Evolutionary conservation across 2,888 invertebrate species (phyloP).

Genomic region (Brachylomia viminalis): DNA sequence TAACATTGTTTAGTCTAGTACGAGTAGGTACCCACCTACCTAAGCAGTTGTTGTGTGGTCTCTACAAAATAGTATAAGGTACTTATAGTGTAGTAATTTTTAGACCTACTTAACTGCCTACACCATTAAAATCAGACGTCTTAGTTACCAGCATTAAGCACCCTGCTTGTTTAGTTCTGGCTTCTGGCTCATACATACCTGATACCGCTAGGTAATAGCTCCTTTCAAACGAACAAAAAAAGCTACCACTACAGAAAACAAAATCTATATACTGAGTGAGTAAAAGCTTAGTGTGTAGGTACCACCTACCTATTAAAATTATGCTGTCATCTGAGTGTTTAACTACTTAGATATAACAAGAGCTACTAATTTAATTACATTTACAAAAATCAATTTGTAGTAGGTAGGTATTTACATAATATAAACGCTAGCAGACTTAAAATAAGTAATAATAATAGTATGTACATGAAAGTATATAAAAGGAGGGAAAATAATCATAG

Average conservation of each 20-base stretch:
- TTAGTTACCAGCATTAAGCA: background rate
- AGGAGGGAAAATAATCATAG: no score
- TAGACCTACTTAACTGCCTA: background rate
- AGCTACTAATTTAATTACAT: no score
- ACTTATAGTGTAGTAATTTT: background rate
- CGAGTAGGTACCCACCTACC: background rate
- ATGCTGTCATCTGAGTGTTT: no score
- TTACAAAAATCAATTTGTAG: no score
- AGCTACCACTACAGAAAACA: background rate
- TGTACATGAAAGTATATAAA: no score
- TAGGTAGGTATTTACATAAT: no score
- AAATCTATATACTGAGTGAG: background rate
- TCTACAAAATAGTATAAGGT: no score
- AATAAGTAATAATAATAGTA: no score
- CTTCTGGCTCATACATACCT: background rate
- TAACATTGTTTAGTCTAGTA: background rate
- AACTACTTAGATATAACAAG: no score
- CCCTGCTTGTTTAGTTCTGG: background rate
- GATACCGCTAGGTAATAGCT: background rate
- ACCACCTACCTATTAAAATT: background rate
- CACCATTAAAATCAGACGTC: background rate
- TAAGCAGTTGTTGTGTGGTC: background rate
- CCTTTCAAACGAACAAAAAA: background rate
- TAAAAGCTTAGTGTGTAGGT: background rate
- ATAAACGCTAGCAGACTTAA: no score